phyloP scores from a whole-genome alignment of 2,888 invertebrate genomes.

The Eristalis tenax region DNA sequence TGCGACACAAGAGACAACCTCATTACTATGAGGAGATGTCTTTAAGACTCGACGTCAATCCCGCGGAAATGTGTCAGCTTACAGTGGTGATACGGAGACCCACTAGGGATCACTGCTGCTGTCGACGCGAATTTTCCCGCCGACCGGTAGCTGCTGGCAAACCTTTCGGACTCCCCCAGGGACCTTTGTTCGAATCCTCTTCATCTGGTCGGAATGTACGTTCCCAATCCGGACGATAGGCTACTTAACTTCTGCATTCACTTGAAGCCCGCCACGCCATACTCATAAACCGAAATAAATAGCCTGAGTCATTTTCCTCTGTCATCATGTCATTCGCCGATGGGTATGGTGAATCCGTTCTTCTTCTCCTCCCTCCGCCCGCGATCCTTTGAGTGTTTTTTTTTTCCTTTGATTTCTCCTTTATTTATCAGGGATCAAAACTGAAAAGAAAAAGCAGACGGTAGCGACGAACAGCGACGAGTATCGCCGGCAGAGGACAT shows the following conservation, averaged over 20 bases:
- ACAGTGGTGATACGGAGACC: background rate
- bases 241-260: constrained; percentile 39
- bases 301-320: constrained; percentile 21
- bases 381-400: background rate
- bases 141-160: background rate
- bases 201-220: background rate
- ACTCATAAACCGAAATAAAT: constrained; percentile 45
- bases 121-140: background rate
- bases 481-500: constrained; percentile 9
- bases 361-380: background rate
- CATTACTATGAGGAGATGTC: constrained; percentile 45
- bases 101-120: background rate
- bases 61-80: constrained; percentile 21
- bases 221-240: background rate
- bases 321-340: constrained; percentile 41
- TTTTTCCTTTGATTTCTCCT: background rate
- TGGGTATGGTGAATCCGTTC: constrained; percentile 29
- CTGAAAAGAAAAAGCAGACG: background rate
- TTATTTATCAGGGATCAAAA: background rate
- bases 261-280: constrained; percentile 9
- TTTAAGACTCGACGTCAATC: constrained; percentile 37
- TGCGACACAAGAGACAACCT: constrained; percentile 5
- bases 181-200: background rate
- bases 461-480: background rate
- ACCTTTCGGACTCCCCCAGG: constrained; percentile 1